These are phyloP conservation scores for Epirrhoe tristata DNA, from an alignment of 2,888 invertebrate species.

Conservation along the genomic window DNA sequence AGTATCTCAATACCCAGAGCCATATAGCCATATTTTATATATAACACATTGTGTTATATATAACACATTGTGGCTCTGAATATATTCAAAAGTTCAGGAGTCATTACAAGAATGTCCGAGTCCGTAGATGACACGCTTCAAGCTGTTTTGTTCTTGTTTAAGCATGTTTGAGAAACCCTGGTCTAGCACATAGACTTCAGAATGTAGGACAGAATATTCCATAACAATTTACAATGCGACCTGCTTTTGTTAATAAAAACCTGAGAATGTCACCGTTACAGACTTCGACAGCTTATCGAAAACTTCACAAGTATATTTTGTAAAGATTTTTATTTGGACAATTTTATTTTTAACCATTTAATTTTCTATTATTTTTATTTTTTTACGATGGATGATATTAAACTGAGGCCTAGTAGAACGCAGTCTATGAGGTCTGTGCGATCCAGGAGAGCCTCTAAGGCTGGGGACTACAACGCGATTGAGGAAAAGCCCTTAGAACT, in stretches of 20 bases:
- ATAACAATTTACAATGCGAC: too few relatives aligned
- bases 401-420: conserved; percentile 12
- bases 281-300: conserved; percentile 1
- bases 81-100: too few relatives aligned
- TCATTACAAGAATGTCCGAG: too few relatives aligned
- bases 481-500: conserved; percentile 42
- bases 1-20: too few relatives aligned
- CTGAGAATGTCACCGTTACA: neutral
- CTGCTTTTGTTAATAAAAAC: neutral
- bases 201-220: too few relatives aligned
- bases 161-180: too few relatives aligned
- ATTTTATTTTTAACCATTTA: conserved; percentile 19
- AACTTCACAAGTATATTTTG: neutral
- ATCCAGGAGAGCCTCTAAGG: conserved; percentile 35
- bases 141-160: too few relatives aligned
- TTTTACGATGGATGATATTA: conserved; percentile 21
- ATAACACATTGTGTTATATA: too few relatives aligned
- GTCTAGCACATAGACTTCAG: too few relatives aligned
- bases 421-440: conserved; percentile 42
- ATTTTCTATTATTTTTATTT: conserved; percentile 22
- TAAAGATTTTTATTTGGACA: conserved; percentile 4
- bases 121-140: too few relatives aligned
- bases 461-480: conserved; percentile 5
- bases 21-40: too few relatives aligned
- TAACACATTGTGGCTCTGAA: too few relatives aligned